A percentile compares a stretch with the other conserved stretches of the same genome.
Evolutionary conservation across 2,888 invertebrate species (phyloP).

Genomic region (Pristionchus fissidentatus): DNA sequence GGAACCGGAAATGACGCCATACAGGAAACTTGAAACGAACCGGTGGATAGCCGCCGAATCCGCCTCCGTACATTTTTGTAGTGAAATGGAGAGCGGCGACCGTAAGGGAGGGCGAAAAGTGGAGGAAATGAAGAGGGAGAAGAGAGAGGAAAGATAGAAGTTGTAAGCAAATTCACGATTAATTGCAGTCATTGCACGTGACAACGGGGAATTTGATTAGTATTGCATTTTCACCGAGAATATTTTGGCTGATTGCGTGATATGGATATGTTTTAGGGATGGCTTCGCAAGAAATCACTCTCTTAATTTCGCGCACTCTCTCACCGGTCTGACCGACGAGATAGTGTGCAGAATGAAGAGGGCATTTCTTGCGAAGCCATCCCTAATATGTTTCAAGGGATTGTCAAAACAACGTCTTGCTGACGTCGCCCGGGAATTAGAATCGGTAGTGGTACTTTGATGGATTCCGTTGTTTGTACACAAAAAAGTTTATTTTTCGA

Average conservation of each 20-base stretch:
- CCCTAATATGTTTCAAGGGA: no score
- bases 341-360: no score
- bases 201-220: neutral
- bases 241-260: neutral
- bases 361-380: no score
- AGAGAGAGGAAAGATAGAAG: neutral
- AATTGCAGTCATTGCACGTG: neutral
- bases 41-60: neutral
- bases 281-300: no score
- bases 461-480: no score
- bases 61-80: constrained; percentile 1
- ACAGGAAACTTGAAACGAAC: neutral
- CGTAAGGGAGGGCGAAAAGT: neutral
- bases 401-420: no score
- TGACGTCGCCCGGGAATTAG: no score
- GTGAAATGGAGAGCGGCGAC: neutral
- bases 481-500: no score
- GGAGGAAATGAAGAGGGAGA: neutral
- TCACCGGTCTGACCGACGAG: neutral
- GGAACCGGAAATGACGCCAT: no score
- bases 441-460: no score
- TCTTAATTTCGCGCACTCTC: no score
- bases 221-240: neutral
- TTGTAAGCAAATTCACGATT: neutral
- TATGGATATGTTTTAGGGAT: no score